These are phyloP conservation scores for Aphidius ervi DNA, from an alignment of 1,140 invertebrate genomes.

Conservation along the genomic window DNA sequence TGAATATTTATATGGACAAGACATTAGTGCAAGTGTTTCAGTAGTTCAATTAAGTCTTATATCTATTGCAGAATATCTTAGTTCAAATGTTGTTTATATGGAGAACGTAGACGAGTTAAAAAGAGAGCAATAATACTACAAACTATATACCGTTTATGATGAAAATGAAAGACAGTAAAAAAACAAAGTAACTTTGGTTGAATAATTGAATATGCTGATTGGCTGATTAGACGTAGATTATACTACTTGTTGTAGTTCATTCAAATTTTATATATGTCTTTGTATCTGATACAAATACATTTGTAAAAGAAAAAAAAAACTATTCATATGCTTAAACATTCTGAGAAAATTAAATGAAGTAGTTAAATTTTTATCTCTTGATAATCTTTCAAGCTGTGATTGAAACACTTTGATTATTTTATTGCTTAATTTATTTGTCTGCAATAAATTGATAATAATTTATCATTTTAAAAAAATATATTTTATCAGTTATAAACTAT, in stretches of 20 bases:
- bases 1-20: too few species aligned
- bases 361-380: slow-evolving; percentile 23
- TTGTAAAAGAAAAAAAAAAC: slow-evolving; percentile 11
- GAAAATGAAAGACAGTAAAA: slow-evolving; percentile 12
- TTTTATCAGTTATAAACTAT: too few species aligned
- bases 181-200: slow-evolving; percentile 15
- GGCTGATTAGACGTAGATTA: slow-evolving; percentile 28
- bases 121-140: not conserved
- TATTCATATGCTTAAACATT: slow-evolving; percentile 17
- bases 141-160: not conserved
- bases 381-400: slow-evolving; percentile 17
- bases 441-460: too few species aligned
- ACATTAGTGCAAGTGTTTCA: too few species aligned
- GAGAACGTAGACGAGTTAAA: not conserved
- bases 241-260: slow-evolving; percentile 28
- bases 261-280: slow-evolving; percentile 18
- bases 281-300: slow-evolving; percentile 25
- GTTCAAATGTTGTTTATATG: too few species aligned
- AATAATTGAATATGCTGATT: slow-evolving; percentile 32
- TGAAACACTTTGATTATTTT: slow-evolving; percentile 21
- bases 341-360: slow-evolving; percentile 16
- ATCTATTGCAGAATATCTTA: too few species aligned
- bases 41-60: too few species aligned
- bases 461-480: too few species aligned
- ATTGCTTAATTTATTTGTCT: slow-evolving; percentile 9